phyloP scores from a whole-genome alignment of 2,113 vertebrate species.

The Crotalus helleri region DNA sequence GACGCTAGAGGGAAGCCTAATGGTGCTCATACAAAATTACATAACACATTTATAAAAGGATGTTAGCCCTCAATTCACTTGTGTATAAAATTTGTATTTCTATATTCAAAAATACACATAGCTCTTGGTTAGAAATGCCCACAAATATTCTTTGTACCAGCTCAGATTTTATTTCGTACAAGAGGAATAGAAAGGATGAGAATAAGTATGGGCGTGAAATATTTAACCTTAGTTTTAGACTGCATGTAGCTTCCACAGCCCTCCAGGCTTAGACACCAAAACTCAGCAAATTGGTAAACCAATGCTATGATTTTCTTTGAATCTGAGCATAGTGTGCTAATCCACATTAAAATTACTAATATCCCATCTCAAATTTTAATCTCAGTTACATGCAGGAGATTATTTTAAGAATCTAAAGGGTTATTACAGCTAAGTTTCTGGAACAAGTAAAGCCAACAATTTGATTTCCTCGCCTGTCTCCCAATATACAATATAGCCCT shows the following conservation, averaged over 20 bases:
- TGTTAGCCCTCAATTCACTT: neutral
- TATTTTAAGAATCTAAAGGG: neutral
- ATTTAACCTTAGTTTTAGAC: neutral
- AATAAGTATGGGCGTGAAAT: neutral
- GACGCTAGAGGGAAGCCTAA: constrained; percentile 17
- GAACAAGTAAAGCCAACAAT: neutral
- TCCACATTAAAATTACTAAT: neutral
- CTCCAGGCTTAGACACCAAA: neutral
- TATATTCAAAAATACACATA: neutral
- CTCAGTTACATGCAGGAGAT: neutral
- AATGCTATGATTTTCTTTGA: neutral
- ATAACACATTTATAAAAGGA: neutral
- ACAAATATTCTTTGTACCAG: neutral
- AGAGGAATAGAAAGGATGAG: neutral
- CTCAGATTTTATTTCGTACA: neutral
- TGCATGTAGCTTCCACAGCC: neutral
- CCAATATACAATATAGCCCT: neutral
- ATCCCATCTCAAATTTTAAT: neutral
- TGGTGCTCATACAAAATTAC: neutral
- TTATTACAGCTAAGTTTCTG: neutral
- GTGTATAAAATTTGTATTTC: neutral
- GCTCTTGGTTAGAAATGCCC: neutral
- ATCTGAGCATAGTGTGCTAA: neutral
- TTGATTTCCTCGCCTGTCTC: neutral
- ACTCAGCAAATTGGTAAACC: neutral